Evolutionary conservation across 2,888 invertebrate genomes (phyloP), one percentile per base, ranked within the genome.

Genomic region (Eugnorisma glareosa): DNA sequence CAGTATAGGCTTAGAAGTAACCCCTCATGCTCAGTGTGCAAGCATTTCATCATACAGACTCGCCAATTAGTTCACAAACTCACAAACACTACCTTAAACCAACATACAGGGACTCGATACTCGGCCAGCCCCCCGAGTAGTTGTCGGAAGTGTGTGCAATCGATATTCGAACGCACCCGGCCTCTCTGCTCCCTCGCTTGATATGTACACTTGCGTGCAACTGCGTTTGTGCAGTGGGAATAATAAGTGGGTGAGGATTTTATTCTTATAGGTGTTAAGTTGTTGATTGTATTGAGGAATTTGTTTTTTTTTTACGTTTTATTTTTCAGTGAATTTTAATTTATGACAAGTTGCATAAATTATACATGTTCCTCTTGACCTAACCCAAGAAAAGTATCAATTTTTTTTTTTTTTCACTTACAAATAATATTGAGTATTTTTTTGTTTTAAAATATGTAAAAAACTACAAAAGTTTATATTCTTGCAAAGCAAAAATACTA

Each of bases 101-200:
- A 73, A 78, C 54, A 82, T 7, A 43, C 80, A 31, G 61, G 61
- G 51, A 48, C 63, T 31, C 69, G 31, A 24, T 48, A 64, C 18
- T 59, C 59, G 31, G 28, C 18, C 57, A 28, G 57, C 31, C 31
- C 59, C 18, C 59, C 45, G 81, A 81, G 76, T 86, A 84, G 82
- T 75, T 81, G 88, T 90, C 92, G 92, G 92, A 93, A 93, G 90
- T 89, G 90, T 89, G 89, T 88, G 92, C 90, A 92, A 93, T 94
- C 92, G 92, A 94, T 93, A 93, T 89, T 77, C 81, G 82, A 89
- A 86, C 76, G 81, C 76, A 75, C 63, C 69, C 66, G 79, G 70
- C 79, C 61, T 61, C 70, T 73, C 63, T 70, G 77, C 73, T 70
- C 73, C 80, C 82, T 77, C 70, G 73, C 21, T 63, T 74, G 73